phyloP scores from a whole-genome alignment of 2,113 vertebrate genomes.

The Microcebus lehilahytsara region DNA sequence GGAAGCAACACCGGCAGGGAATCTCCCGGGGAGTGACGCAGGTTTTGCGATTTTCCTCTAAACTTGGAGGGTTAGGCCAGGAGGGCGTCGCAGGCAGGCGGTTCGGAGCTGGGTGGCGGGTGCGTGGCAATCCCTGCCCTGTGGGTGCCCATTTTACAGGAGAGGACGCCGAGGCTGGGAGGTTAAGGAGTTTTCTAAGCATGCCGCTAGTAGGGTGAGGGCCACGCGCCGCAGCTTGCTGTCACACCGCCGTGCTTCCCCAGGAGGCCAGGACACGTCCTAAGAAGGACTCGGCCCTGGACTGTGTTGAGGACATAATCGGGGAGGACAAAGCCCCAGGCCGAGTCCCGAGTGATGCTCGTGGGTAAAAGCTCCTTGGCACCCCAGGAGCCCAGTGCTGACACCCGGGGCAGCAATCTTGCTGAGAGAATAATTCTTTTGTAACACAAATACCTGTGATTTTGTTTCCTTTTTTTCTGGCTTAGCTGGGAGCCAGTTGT shows the following conservation, averaged over 20 bases:
- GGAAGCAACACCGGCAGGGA: background rate
- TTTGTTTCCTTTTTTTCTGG: background rate
- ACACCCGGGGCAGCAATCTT: background rate
- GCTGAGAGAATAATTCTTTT: background rate
- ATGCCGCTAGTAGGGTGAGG: background rate
- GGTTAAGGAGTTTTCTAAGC: background rate
- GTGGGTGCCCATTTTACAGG: background rate
- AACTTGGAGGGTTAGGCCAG: background rate
- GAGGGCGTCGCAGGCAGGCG: background rate
- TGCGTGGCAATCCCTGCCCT: background rate
- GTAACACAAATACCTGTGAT: background rate
- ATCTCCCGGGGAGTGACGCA: background rate
- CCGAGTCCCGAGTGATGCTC: background rate
- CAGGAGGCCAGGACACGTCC: background rate
- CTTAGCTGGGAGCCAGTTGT: background rate
- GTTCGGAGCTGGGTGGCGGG: background rate
- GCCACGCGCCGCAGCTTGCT: accelerated
- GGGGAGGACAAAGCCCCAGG: background rate
- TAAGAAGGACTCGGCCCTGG: background rate
- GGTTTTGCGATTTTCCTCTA: background rate
- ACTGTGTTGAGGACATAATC: background rate
- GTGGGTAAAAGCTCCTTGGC: background rate
- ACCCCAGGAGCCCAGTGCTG: accelerated
- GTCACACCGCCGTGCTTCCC: background rate
- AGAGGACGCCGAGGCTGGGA: background rate